A percentile compares a stretch with the other conserved stretches of the same genome.
Evolutionary conservation across 2,113 vertebrate genomes (phyloP).

Genomic region (Formicarius rufipectus): DNA sequence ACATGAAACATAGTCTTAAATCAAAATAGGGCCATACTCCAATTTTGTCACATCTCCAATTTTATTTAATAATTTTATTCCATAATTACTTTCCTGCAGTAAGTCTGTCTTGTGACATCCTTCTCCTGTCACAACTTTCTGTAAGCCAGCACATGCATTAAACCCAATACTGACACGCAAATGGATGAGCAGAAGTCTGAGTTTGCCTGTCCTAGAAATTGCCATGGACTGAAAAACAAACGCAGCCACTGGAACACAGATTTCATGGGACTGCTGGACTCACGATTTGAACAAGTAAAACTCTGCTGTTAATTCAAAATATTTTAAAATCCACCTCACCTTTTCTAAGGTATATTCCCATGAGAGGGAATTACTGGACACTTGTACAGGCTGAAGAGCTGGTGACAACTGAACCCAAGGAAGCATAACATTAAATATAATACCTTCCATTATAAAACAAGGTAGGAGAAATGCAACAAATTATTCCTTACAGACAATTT

Average conservation of each 20-base stretch:
- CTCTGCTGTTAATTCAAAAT: not conserved
- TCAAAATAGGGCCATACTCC: not conserved
- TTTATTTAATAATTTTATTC: not conserved
- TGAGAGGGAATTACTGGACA: not conserved
- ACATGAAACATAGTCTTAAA: not conserved
- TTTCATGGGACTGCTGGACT: not conserved
- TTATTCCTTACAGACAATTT: conserved; percentile 60
- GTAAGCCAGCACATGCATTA: not conserved
- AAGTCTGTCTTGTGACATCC: not conserved
- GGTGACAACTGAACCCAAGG: not conserved
- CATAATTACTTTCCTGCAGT: not conserved
- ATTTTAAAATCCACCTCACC: not conserved
- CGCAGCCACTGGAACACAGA: not conserved
- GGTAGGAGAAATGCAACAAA: conserved; percentile 44
- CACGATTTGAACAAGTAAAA: not conserved
- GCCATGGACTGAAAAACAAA: not conserved
- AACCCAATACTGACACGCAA: not conserved
- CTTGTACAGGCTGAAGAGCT: not conserved
- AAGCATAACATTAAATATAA: conserved; percentile 6
- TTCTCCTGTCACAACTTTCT: not conserved
- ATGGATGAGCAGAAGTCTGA: not conserved
- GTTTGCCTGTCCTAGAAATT: not conserved
- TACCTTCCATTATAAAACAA: conserved; percentile 40
- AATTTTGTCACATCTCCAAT: not conserved
- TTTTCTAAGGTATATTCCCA: not conserved